Conservation (phyloP, 2,888 invertebrate genomes). For the Polyommatus icarus region DNA sequence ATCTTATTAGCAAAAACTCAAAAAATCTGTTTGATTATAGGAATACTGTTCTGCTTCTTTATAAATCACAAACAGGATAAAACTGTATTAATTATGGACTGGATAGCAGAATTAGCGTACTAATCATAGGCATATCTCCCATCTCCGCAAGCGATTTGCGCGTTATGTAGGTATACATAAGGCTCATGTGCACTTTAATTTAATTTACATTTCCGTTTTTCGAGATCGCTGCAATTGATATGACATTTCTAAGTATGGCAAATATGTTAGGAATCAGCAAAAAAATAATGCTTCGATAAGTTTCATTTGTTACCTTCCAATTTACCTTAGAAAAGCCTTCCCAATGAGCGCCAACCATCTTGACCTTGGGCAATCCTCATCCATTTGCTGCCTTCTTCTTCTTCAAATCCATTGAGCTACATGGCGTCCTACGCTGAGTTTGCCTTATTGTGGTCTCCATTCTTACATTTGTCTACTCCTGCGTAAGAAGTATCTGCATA, state of each 20-base stretch:
- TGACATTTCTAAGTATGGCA: not conserved
- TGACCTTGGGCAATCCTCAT: too few species aligned
- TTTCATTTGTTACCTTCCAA: too few species aligned
- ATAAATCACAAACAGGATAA: not conserved
- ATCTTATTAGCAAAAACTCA: too few species aligned
- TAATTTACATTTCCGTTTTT: slow-evolving; percentile 20
- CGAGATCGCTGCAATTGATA: not conserved
- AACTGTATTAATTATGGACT: not conserved
- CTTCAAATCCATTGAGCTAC: too few species aligned
- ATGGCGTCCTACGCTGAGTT: too few species aligned
- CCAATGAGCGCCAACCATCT: too few species aligned
- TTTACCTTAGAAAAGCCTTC: too few species aligned
- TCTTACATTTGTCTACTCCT: too few species aligned
- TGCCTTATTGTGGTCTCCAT: too few species aligned
- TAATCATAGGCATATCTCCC: slow-evolving; percentile 48
- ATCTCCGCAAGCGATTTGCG: slow-evolving; percentile 62
- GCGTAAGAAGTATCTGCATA: too few species aligned
- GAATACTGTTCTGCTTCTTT: not conserved
- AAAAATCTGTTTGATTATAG: too few species aligned
- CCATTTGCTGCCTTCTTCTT: too few species aligned
- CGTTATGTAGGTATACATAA: slow-evolving; percentile 53
- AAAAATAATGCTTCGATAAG: not conserved
- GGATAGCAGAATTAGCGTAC: not conserved
- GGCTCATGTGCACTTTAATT: slow-evolving; percentile 43
- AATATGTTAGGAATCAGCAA: not conserved